Evolutionary conservation across 2,797 vertebrate species (phyloP).

Genomic region (Myripristis jacobus): DNA sequence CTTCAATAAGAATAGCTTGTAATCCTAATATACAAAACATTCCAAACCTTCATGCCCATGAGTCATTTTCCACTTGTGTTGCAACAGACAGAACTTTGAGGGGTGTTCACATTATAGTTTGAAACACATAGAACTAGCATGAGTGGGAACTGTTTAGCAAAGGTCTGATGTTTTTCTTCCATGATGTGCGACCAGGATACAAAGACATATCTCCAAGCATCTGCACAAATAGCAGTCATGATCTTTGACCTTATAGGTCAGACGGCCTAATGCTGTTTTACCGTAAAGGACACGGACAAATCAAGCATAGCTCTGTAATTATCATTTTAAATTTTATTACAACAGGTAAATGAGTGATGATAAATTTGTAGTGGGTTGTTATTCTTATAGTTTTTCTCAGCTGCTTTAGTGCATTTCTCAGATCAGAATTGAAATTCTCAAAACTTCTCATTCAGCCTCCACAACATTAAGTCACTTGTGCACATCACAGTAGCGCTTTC

Average conservation of each 20-base stretch:
- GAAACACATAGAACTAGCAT: conserved; percentile 34
- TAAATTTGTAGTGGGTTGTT: too few relatives aligned
- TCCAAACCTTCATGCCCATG: conserved; percentile 53
- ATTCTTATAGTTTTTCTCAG: too few relatives aligned
- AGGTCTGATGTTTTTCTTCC: conserved; percentile 43
- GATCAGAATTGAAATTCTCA: too few relatives aligned
- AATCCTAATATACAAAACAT: conserved; percentile 58
- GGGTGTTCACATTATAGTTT: conserved; percentile 26
- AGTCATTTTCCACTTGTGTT: conserved; percentile 72
- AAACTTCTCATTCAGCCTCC: too few relatives aligned
- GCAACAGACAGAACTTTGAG: conserved; percentile 45
- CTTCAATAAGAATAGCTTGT: conserved; percentile 62
- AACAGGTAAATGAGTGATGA: not conserved
- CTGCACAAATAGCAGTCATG: conserved; percentile 56
- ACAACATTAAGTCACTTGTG: too few relatives aligned
- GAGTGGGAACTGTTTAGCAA: conserved; percentile 41
- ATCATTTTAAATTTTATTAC: conserved; percentile 4
- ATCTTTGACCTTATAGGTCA: conserved; percentile 42
- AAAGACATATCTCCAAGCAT: conserved; percentile 39
- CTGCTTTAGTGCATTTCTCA: too few relatives aligned
- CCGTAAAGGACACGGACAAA: not conserved
- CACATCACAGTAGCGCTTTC: too few relatives aligned
- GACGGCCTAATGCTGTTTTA: conserved; percentile 16
- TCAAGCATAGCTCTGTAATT: not conserved
- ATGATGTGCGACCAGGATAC: conserved; percentile 36